A percentile compares a stretch with the other conserved stretches of the same genome.
Evolutionary conservation across 2,113 vertebrate genomes (phyloP).

Genomic region (Sinocyclocheilus grahami): DNA sequence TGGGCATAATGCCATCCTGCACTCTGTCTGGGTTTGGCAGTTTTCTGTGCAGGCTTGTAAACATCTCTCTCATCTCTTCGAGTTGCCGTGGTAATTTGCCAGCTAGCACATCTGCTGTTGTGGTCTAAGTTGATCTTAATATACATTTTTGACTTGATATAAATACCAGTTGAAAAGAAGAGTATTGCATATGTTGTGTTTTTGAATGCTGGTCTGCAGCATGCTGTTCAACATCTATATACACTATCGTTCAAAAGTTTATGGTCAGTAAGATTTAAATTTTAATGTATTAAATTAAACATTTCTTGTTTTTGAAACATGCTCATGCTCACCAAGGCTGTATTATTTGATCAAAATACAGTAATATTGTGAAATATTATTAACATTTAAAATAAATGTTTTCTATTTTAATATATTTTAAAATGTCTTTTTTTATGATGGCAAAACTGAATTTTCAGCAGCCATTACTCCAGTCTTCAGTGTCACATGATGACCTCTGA

Average conservation of each 20-base stretch:
- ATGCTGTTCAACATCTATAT: not conserved
- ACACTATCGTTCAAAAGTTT: not conserved
- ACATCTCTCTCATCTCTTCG: not conserved
- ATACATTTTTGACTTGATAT: not conserved
- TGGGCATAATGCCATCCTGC: not conserved
- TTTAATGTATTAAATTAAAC: too few relatives aligned
- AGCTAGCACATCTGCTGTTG: not conserved
- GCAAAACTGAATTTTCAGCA: not conserved
- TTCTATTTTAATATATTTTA: too few relatives aligned
- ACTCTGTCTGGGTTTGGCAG: slow-evolving; percentile 16
- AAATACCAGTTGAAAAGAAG: not conserved
- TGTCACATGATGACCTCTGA: not conserved
- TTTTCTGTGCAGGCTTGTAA: slow-evolving; percentile 5
- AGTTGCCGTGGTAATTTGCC: not conserved
- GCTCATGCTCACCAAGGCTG: too few relatives aligned
- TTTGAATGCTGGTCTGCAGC: not conserved
- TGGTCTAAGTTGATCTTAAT: not conserved
- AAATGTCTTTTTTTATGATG: not conserved
- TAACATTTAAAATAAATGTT: too few relatives aligned
- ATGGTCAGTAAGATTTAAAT: not conserved
- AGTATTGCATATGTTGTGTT: not conserved
- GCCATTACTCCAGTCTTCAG: not conserved
- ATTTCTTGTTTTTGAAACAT: not conserved
- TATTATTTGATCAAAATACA: too few relatives aligned
- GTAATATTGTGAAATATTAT: too few relatives aligned